phyloP scores from a whole-genome alignment of 2,888 invertebrate genomes.

The Calliphora vomitoria region DNA sequence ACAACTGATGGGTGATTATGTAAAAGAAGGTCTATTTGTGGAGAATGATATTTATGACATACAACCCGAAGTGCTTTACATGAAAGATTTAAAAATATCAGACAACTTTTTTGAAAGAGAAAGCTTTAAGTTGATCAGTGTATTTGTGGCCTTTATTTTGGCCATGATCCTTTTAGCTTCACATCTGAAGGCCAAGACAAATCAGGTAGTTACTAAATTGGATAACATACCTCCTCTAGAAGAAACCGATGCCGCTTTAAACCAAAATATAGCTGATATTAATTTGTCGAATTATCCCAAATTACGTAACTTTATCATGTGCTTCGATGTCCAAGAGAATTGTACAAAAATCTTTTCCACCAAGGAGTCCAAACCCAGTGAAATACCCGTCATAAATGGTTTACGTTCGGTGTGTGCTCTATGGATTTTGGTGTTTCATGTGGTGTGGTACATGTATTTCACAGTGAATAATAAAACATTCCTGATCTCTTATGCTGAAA shows the following conservation, averaged over 20 bases:
- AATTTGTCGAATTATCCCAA: slow-evolving; percentile 48
- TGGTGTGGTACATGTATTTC: slow-evolving; percentile 84
- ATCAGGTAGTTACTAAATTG: slow-evolving; percentile 8
- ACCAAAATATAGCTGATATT: slow-evolving; percentile 4
- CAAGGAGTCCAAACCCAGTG: slow-evolving; percentile 76
- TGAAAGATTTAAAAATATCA: slow-evolving; percentile 82
- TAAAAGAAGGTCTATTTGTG: slow-evolving; percentile 80
- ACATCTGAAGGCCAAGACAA: slow-evolving; percentile 49
- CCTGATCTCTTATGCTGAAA: slow-evolving; percentile 82
- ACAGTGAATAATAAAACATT: slow-evolving; percentile 83
- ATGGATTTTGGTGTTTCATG: slow-evolving; percentile 84
- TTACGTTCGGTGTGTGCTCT: slow-evolving; percentile 83
- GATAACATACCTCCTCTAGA: not conserved
- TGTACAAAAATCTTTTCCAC: slow-evolving; percentile 79
- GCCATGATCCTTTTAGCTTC: slow-evolving; percentile 77
- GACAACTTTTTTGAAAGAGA: slow-evolving; percentile 81
- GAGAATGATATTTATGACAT: slow-evolving; percentile 83
- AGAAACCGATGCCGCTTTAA: not conserved
- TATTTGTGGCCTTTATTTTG: slow-evolving; percentile 77
- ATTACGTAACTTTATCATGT: slow-evolving; percentile 78
- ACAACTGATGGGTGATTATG: slow-evolving; percentile 81
- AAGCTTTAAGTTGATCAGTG: slow-evolving; percentile 81
- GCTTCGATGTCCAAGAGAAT: slow-evolving; percentile 82
- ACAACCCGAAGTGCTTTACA: slow-evolving; percentile 82
- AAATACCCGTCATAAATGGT: slow-evolving; percentile 84